Base-by-base conservation (phyloP, 1,140 invertebrate species). In the Heliconius hewitsoni region DNA sequence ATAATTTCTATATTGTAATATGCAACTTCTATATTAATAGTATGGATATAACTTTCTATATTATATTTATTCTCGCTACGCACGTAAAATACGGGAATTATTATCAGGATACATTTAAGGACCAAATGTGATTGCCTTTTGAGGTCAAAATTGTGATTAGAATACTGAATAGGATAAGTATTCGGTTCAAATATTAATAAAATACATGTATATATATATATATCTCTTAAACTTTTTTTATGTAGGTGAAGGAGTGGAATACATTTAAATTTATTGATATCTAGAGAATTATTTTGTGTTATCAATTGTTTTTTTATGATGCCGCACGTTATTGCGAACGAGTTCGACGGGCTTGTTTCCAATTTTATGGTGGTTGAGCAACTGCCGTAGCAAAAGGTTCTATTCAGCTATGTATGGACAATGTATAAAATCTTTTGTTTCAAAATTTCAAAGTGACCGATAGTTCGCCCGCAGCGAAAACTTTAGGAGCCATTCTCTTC, bases 361-460 rank as follows among this genome's bases (percentile, higher is more conserved):
- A 93, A 93, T 91, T 93, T 91, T 88, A 93, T 93, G 89, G 89
- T 90, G 90, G 91, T 91, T 91, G 90, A 81, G 83, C 89, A 91
- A 85, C 84, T 86, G 84, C 84, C 83, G 84, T 82, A 85, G 83
- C 81, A 84, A 84, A 85, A 86, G 80, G 83, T 79, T 74, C 78
- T 77, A 75, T 80, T 77, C 75, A 76, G 77, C 76, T 78, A 80
- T 74, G 50, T 80, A 82, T 73, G 79, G 75, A 77, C 76, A 46
- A 78, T 73, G 70, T 76, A 77, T 80, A 77, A 77, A 81, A 71
- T 81, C 75, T 70, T 77, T 77, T 76, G 79, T 74, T 81, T 77
- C 70, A 77, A 81, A 77, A 81, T 70, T 74, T 81, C 77, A 77
- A 74, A 78, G 66, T 77, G 76, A 77, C 66, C 50, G 37, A 66